Evolutionary conservation across 2,888 invertebrate species (phyloP), one percentile per base, ranked within the genome.

Genomic region (Dicyrtoma fusca): DNA sequence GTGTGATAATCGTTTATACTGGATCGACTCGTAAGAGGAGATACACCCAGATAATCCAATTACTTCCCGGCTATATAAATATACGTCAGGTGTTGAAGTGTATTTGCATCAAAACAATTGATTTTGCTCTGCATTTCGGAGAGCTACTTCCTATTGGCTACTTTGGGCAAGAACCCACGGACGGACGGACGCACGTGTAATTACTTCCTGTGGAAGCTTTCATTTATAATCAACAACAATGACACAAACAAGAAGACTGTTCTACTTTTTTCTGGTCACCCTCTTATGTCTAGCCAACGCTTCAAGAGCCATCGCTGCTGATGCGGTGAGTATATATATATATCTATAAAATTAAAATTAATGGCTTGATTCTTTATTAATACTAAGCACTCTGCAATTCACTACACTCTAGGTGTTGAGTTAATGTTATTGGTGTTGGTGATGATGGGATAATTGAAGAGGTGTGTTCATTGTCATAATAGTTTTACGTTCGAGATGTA

Each of bases 161-260:
- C 34, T 34, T 34, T 34, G 8, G 8, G 3, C 34, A 34, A 34
- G 34, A 5, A 34, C 8, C 34, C 8, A 34, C 34, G 34, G 4
- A 34, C 4, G 8, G 4, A 34, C 34, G 34, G 34, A 34, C 34
- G 8, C 34, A 34, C 17, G 49, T 17, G n/a, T 49, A 49, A 6
- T 49, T 49, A 49, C 49, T 49, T 57, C 13, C 13, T 57, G 57
- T 57, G 57, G 14, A 25, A 25, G 11, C 23, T 25, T 25, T n/a
- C 1, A 34, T 34, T 34, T 5, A 25, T 17, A 25, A 25, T 57
- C 25, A 1, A 21, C 17, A 17, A 76, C 64, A 74, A 78, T 78
- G 78, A 74, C 78, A 71, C 75, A 75, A 71, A 68, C 75, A 73
- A 76, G 74, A 77, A 79, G 76, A 79, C 77, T 77, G 77, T 73